phyloP scores from a whole-genome alignment of 23 tunicate genomes.

The Halocynthia roretzi region DNA sequence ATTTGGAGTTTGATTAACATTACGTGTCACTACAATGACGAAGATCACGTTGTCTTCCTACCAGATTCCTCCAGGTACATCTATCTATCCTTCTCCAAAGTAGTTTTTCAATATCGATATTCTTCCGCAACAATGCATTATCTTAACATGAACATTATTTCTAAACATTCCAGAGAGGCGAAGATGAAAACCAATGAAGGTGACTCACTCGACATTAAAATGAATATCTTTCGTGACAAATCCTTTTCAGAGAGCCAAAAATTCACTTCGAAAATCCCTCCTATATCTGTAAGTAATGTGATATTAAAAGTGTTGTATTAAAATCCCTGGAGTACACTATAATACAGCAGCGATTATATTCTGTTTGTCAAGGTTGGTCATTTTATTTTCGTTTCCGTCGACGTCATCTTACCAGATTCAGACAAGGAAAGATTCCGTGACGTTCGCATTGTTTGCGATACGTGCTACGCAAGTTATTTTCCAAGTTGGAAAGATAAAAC shows the following conservation, averaged over 20 bases:
- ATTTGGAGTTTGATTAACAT: background rate
- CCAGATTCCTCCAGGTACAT: background rate
- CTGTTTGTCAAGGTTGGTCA: background rate
- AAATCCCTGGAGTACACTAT: too few species aligned
- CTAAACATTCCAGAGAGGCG: background rate
- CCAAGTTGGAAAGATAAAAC: conserved; percentile 1
- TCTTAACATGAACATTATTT: too few species aligned
- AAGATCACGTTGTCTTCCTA: background rate
- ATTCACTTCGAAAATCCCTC: background rate
- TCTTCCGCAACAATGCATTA: too few species aligned
- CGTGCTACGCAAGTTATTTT: conserved; percentile 4
- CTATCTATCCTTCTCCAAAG: background rate
- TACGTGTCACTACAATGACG: background rate
- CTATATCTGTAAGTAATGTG: background rate
- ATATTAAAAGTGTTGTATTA: too few species aligned
- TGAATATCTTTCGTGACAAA: background rate
- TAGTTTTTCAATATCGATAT: background rate
- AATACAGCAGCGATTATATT: too few species aligned
- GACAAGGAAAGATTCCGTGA: background rate
- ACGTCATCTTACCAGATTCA: background rate
- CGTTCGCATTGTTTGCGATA: background rate
- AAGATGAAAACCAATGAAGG: background rate
- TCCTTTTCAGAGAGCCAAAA: background rate
- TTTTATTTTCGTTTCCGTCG: conserved; percentile 8
- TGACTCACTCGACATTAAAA: background rate